Percentiles rank a stretch among this genome's conserved stretches.
phyloP scores from a whole-genome alignment of 2,888 invertebrate species.

The Acleris laterana region DNA sequence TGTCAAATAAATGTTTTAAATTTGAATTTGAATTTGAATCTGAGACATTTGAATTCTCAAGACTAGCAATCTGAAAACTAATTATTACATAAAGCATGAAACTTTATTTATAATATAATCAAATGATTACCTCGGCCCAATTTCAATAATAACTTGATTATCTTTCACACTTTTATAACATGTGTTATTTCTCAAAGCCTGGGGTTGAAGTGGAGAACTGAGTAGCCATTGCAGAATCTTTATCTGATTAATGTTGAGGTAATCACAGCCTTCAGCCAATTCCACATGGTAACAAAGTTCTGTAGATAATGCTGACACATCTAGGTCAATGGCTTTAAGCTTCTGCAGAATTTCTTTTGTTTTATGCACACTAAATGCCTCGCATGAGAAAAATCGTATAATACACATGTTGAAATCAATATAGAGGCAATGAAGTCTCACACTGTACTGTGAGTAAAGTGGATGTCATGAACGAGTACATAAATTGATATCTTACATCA shows the following conservation, averaged over 20 bases:
- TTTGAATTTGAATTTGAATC: too few species aligned
- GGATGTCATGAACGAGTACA: constrained; percentile 43
- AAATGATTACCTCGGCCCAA: constrained; percentile 90
- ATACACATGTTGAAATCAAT: constrained; percentile 75
- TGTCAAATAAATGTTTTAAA: too few species aligned
- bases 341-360: constrained; percentile 83
- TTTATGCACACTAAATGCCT: constrained; percentile 85
- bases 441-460: constrained; percentile 36
- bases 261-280: constrained; percentile 72
- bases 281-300: constrained; percentile 94
- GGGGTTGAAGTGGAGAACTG: constrained; percentile 87
- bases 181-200: constrained; percentile 83
- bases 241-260: constrained; percentile 85
- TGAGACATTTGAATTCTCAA: too few species aligned
- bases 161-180: constrained; percentile 69
- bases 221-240: constrained; percentile 91
- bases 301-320: constrained; percentile 84
- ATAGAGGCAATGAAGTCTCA: constrained; percentile 44
- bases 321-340: constrained; percentile 73
- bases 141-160: constrained; percentile 88
- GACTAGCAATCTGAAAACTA: too few species aligned
- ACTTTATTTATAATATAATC: too few species aligned
- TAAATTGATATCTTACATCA: constrained; percentile 69
- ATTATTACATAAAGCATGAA: too few species aligned
- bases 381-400: constrained; percentile 85